Evolutionary conservation across 35 echinoderm and acorn worm species (phyloP), one percentile per base, ranked within the genome.

Genomic region (Eucidaris tribuloides): DNA sequence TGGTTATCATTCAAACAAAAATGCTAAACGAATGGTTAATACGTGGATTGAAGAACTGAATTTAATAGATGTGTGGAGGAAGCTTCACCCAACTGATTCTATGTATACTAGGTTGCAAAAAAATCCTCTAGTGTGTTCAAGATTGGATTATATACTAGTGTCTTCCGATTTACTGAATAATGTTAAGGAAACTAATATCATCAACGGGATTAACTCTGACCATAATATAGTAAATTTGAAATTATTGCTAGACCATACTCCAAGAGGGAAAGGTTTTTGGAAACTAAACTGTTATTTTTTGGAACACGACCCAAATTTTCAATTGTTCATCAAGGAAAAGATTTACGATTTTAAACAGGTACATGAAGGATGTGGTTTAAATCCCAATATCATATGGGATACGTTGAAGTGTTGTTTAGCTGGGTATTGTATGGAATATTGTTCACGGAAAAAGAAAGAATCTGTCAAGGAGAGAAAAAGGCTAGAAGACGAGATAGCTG

Each of bases 211-310:
- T 70, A 30, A 20, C 13, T 70, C 31, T 37, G 64, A 70, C 41
- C 64, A 70, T 38, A 37, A 30, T 13, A 70, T 70, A 37, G 64
- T 70, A 37, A 70, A 30, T 70, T 3, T 32, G n/a, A 70, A 70
- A 18, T 7, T 70, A 14, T 37, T 5, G 15, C 11, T 6, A 18
- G 64, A 34, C 41, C 2, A 70, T 35, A 7, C 28, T 31, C 28
- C 31, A 7, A 70, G 30, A 30, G 64, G 64, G 3, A 30, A 32
- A 4, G 64, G 64, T 7, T 70, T 7, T 70, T 70, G 64, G 64
- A 70, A 70, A 70, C 31, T 70, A 38, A 70, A 70, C 41, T 70
- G 64, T 35, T 4, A 70, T 32, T 70, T 6, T 70, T 70, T 70
- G 3, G 7, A 32, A 3, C 64, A 70, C 41, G 64, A 70, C 41